A percentile compares a stretch with the other conserved stretches of the same genome.
Evolutionary conservation across 2,888 invertebrate species (phyloP).

Genomic region (Buathra laborator): DNA sequence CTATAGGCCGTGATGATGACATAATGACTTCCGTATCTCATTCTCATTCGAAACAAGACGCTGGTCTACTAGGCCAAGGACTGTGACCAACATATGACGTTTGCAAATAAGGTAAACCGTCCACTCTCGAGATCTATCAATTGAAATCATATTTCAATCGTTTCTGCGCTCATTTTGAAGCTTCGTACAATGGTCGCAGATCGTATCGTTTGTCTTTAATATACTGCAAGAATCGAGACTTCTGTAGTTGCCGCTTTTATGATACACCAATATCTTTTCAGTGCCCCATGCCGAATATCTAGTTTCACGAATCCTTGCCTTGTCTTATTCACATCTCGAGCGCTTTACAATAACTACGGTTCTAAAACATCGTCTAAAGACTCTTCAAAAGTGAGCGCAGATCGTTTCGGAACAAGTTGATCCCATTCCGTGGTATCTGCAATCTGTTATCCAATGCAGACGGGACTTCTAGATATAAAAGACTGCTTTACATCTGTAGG

Average conservation of each 20-base stretch:
- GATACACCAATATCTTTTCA: neutral
- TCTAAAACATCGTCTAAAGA: neutral
- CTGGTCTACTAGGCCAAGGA: too few species aligned
- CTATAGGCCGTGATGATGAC: neutral
- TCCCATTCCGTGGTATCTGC: constrained; percentile 8
- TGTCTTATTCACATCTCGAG: neutral
- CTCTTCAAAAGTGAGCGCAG: neutral
- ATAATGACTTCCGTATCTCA: neutral
- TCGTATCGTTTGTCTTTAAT: neutral
- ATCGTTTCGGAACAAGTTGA: constrained; percentile 8
- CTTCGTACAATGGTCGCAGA: neutral
- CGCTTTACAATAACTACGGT: neutral
- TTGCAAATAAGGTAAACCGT: neutral
- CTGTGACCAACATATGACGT: neutral
- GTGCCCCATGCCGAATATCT: neutral
- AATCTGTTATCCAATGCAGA: neutral
- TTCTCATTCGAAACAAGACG: neutral
- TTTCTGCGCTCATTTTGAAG: neutral
- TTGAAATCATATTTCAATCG: neutral
- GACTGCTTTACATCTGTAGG: constrained; percentile 28
- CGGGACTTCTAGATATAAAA: neutral
- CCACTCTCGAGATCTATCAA: neutral
- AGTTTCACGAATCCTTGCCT: neutral
- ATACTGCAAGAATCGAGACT: neutral
- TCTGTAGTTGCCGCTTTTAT: neutral